Base-by-base conservation (phyloP, 2,113 vertebrate genomes). In the Silurus meridionalis region DNA sequence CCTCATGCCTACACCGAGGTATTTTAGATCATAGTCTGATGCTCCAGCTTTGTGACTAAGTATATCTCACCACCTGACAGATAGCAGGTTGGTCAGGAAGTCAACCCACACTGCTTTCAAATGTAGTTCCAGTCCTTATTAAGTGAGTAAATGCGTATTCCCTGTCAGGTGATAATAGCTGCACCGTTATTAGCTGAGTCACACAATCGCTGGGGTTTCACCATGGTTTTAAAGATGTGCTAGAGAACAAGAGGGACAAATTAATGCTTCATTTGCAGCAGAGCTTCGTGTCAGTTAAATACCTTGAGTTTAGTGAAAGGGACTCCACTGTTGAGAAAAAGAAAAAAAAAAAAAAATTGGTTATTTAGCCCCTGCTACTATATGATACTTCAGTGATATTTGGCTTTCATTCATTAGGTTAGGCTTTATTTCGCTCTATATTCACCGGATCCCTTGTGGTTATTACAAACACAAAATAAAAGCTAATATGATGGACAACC, bases 121-220 rank as follows among this genome's bases (percentile, higher is more conserved):
- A 37, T 55, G 72, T 83, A 86, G 82, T 86, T 55, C 71, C 50
- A 28, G 50, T 80, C 28, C 86, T 89, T 64, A 86, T 53, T 17
- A 58, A 88, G 90, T 63, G 66, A 84, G 80, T 85, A 84, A 82
- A 64, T 84, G 28, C 4, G 19, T 63, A 80, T 28, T 85, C 72
- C 82, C 72, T 85, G 87, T 85, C 83, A 87, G 83, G 67, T 81
- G 58, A 85, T 89, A 88, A 89, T 84, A 88, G 60, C 84, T 78
- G 15, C 53, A 53, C 37, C 48, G 78, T 84, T 52, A 82, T 90
- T 80, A 83, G 67, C 86, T 3, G 53, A 88, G 69, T 85, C 80
- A 6, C 50, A 82, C 74, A 66, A 61, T 50, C 71, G 72, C 37
- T 78, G 28, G 80, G 64, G 84, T 82, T 85, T 48, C 81, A 69